Percentiles rank a stretch among this genome's conserved stretches.
These are phyloP conservation scores for Xerus rutilus DNA, from an alignment of 2,797 vertebrate species.

Conservation along the genomic window DNA sequence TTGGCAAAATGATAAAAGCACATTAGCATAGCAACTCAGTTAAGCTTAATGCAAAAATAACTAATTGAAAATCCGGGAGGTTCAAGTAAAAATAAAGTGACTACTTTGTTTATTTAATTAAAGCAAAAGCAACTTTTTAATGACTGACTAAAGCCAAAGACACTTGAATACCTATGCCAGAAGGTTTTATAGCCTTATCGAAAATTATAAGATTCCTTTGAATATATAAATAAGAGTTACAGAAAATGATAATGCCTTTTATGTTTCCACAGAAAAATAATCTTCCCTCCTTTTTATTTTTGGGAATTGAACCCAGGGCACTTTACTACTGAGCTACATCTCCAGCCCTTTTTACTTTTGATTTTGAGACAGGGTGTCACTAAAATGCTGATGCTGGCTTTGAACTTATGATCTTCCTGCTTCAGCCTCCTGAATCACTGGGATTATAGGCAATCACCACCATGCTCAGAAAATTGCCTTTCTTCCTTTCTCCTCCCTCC, in stretches of 20 bases:
- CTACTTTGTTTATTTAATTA: slow-evolving; percentile 77
- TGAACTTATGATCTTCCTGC: no score
- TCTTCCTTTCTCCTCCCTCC: no score
- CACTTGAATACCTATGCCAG: slow-evolving; percentile 73
- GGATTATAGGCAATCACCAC: no score
- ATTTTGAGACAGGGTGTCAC: no score
- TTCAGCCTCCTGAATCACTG: no score
- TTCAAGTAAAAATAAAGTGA: slow-evolving; percentile 68
- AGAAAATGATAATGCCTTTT: slow-evolving; percentile 70
- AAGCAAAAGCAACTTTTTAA: slow-evolving; percentile 80
- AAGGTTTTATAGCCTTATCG: slow-evolving; percentile 77
- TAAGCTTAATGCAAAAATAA: slow-evolving; percentile 57
- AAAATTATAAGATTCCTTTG: slow-evolving; percentile 73
- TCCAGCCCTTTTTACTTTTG: no score
- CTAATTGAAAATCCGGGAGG: slow-evolving; percentile 39
- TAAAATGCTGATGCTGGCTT: no score
- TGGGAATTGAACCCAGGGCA: no score
- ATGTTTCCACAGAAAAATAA: slow-evolving; percentile 69
- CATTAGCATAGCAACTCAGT: slow-evolving; percentile 47
- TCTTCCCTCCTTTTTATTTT: background rate
- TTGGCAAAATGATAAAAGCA: slow-evolving; percentile 65
- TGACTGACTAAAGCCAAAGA: slow-evolving; percentile 71
- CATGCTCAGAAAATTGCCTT: no score
- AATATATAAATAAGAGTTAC: slow-evolving; percentile 59
- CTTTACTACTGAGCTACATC: background rate